Base-by-base conservation (phyloP, 2,888 invertebrate genomes). In the Ferrisia virgata region DNA sequence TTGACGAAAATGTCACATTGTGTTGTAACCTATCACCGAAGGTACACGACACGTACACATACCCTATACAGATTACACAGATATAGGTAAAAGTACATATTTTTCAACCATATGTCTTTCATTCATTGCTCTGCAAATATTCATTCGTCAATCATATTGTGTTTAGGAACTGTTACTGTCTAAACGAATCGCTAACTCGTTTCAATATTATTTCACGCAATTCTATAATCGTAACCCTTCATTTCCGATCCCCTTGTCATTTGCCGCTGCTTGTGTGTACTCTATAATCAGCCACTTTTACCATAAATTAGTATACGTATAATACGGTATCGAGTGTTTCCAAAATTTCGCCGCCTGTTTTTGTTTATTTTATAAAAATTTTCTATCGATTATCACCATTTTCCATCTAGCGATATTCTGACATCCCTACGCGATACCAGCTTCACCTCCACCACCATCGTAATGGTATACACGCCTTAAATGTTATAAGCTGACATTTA, bases 401-500 rank as follows among this genome's bases (percentile, higher is more conserved):
- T 47, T 18, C 18, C 4, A 47, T 47, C 18, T 18, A 13, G 18
- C 18, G 47, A 18, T 18, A 47, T 47, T 47, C n/a, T 18, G 3
- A n/a, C 18, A 18, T 18, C 47, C 8, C 47, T 47, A 5, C 47
- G 47, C 47, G 8, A 36, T 47, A 18, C 40, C 40, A n/a, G n/a
- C n/a, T 40, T 8, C 47, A 18, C 18, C 36, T 36, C 36, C n/a
- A n/a, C n/a, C n/a, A n/a, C 5, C 47, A 8, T 64, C 25, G 58
- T 28, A 64, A 64, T 47, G 8, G 18, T 47, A 47, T 28, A 64
- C 58, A 64, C 58, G 58, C 58, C 58, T 64, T 64, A 64, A 64
- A 64, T 64, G 58, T 64, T 64, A 64, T 64, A 64, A 64, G 25
- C 28, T 64, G 58, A 64, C 58, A 64, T 64, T 64, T 64, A 64